Percentiles rank a stretch among this genome's conserved stretches.
These are phyloP conservation scores for Ascidia mentula DNA, from an alignment of 23 tunicate genomes.

Conservation along the genomic window DNA sequence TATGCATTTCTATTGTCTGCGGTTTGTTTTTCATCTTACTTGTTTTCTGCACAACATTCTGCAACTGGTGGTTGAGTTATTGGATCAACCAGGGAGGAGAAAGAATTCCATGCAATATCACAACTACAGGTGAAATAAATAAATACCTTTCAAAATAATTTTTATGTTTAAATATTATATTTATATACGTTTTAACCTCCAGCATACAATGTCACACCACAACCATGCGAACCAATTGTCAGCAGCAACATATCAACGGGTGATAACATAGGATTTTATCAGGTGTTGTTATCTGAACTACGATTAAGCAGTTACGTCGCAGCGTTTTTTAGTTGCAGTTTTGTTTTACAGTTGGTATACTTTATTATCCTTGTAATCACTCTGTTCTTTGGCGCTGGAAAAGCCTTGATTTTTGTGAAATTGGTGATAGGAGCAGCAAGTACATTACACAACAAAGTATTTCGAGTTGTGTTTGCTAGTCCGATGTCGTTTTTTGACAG, in stretches of 20 bases:
- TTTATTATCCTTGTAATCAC: conserved; percentile 47
- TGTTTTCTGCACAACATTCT: conserved; percentile 38
- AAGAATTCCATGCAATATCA: neutral
- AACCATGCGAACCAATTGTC: neutral
- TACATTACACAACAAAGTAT: conserved; percentile 58
- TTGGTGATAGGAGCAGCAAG: conserved; percentile 45
- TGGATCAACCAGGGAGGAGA: conserved; percentile 77
- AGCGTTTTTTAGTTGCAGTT: neutral
- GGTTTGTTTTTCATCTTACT: conserved; percentile 33
- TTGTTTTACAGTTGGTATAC: conserved; percentile 49
- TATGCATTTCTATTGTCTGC: conserved; percentile 17
- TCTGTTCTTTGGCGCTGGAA: conserved; percentile 38
- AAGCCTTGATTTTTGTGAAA: conserved; percentile 42
- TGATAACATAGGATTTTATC: conserved; percentile 35
- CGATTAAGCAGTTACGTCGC: no score
- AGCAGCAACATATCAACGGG: conserved; percentile 26
- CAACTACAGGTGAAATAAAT: no score
- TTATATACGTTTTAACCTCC: no score
- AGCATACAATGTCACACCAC: no score
- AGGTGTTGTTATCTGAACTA: no score
- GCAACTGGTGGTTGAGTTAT: conserved; percentile 72
- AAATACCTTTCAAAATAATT: no score
- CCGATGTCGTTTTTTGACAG: conserved; percentile 90
- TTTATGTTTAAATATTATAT: no score
- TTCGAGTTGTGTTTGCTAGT: conserved; percentile 59